These are phyloP conservation scores for Diplosoma virens DNA, from an alignment of 23 tunicate species.

Conservation along the genomic window DNA sequence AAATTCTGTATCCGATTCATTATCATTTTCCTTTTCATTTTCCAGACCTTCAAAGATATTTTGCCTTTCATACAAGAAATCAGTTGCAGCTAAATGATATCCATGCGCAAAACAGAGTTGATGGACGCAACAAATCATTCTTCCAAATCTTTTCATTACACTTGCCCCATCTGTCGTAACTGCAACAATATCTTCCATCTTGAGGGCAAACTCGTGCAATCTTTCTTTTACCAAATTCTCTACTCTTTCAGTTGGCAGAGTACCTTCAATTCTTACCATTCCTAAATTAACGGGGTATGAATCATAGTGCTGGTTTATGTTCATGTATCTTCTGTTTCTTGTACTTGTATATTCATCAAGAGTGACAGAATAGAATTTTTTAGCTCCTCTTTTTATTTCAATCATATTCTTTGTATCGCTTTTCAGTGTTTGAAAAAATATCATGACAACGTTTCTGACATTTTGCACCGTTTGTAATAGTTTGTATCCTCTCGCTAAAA, in stretches of 20 bases:
- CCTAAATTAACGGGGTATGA: slow-evolving; percentile 38
- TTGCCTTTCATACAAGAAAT: slow-evolving; percentile 49
- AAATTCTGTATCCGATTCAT: slow-evolving; percentile 41
- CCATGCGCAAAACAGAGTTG: slow-evolving; percentile 60
- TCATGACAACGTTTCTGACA: slow-evolving; percentile 56
- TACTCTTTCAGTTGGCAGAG: slow-evolving; percentile 42
- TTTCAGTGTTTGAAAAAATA: slow-evolving; percentile 48
- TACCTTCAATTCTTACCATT: slow-evolving; percentile 38
- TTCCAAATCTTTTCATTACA: slow-evolving; percentile 69
- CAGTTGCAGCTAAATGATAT: slow-evolving; percentile 52
- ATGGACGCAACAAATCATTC: slow-evolving; percentile 48
- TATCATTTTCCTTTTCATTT: slow-evolving; percentile 10
- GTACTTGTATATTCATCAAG: slow-evolving; percentile 54
- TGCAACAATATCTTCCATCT: slow-evolving; percentile 61
- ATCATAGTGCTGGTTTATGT: slow-evolving; percentile 51
- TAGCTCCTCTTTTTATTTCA: slow-evolving; percentile 36
- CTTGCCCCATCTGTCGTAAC: slow-evolving; percentile 70
- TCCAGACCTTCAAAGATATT: slow-evolving; percentile 27
- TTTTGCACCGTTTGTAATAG: slow-evolving; percentile 53
- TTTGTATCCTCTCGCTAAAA: slow-evolving; percentile 51
- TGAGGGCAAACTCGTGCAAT: slow-evolving; percentile 51
- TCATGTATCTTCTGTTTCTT: slow-evolving; percentile 62
- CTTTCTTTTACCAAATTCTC: slow-evolving; percentile 63
- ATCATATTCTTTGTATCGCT: slow-evolving; percentile 40
- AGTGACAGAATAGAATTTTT: slow-evolving; percentile 46